Conservation (phyloP, 1,140 invertebrate species). For the Scaptomyza graminum region DNA sequence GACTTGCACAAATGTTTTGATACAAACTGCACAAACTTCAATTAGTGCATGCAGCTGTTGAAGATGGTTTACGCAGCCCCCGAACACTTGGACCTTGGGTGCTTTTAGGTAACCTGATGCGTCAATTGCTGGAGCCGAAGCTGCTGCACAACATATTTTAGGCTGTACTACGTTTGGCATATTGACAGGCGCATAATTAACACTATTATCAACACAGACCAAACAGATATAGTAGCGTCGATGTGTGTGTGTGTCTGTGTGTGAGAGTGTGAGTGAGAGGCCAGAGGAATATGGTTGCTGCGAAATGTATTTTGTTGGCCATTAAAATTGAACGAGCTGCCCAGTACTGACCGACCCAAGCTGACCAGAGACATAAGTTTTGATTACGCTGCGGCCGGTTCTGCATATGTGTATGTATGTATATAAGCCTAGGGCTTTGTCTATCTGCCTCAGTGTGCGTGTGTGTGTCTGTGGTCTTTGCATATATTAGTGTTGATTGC, state of each 20-base stretch:
- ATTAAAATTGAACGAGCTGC: constrained; percentile 60
- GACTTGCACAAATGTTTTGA: constrained; percentile 63
- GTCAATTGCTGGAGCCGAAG: constrained; percentile 5
- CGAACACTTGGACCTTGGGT: constrained; percentile 7
- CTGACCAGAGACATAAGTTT: constrained; percentile 58
- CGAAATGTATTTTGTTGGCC: constrained; percentile 51
- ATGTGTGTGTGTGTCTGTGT: not conserved
- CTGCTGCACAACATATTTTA: constrained; percentile 51
- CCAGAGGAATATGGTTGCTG: constrained; percentile 24
- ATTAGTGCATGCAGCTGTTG: constrained; percentile 53
- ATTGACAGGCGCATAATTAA: constrained; percentile 77
- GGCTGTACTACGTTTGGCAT: constrained; percentile 63
- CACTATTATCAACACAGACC: constrained; percentile 62
- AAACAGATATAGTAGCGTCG: constrained; percentile 1
- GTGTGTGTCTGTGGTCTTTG: constrained; percentile 10
- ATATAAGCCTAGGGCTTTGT: constrained; percentile 46
- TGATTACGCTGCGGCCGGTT: constrained; percentile 56
- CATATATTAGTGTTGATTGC: constrained; percentile 51
- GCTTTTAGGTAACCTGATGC: constrained; percentile 15
- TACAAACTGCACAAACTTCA: constrained; percentile 62
- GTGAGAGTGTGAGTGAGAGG: constrained; percentile 1
- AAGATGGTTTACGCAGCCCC: constrained; percentile 10
- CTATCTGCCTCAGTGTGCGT: constrained; percentile 9
- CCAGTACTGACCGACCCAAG: constrained; percentile 9
- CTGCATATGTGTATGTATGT: constrained; percentile 26